These are phyloP conservation scores for Mastomys coucha DNA, from an alignment of 2,113 vertebrate species.

Conservation along the genomic window DNA sequence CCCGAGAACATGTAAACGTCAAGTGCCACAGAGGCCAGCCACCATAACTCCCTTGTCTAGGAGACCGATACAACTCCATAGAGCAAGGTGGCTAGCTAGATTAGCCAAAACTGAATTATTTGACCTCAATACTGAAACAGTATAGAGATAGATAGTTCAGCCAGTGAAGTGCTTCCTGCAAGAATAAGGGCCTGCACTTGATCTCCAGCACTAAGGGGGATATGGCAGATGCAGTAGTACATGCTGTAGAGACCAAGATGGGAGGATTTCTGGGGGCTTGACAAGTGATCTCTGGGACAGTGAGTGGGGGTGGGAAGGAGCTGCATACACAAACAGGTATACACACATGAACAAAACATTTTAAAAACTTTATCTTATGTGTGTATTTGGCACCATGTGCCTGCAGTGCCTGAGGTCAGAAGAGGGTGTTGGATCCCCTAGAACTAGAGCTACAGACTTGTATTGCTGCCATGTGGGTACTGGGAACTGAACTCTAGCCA, in stretches of 20 bases:
- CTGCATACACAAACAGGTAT: background rate
- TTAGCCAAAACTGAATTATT: background rate
- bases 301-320: background rate
- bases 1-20: background rate
- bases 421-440: background rate
- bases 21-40: background rate
- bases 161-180: background rate
- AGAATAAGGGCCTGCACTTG: background rate
- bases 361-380: background rate
- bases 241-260: background rate
- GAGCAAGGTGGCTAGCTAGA: background rate
- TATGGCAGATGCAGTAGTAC: background rate
- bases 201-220: background rate
- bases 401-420: background rate
- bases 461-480: background rate
- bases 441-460: background rate
- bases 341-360: background rate
- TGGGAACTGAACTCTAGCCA: background rate
- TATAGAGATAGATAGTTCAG: background rate
- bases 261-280: background rate
- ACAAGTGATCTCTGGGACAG: background rate
- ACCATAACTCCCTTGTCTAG: background rate
- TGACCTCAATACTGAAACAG: background rate
- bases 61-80: background rate
- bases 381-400: background rate